Percentiles rank a stretch among this genome's conserved stretches.
These are phyloP conservation scores for Telenomus remus DNA, from an alignment of 1,140 invertebrate genomes.

Conservation along the genomic window DNA sequence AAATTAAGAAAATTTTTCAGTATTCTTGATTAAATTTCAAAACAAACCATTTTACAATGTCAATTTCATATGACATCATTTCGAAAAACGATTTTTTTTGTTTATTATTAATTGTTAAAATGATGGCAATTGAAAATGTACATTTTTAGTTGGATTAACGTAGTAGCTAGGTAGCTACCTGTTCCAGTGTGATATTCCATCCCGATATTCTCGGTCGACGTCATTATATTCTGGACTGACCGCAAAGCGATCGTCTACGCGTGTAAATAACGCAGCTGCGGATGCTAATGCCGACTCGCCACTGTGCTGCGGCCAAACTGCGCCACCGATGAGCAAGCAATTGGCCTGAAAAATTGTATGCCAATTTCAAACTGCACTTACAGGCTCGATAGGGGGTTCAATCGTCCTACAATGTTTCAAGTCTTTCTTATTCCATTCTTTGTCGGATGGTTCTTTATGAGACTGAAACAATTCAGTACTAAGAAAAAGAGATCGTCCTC, in stretches of 20 bases:
- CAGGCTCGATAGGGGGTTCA: slow-evolving; percentile 14
- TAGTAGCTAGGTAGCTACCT: slow-evolving; percentile 67
- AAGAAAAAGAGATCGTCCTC: too few species aligned
- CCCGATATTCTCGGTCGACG: slow-evolving; percentile 33
- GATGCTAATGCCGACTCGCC: slow-evolving; percentile 59
- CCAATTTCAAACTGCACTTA: slow-evolving; percentile 50
- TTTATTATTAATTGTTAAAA: too few species aligned
- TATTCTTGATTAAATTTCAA: too few species aligned
- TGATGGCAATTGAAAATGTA: slow-evolving; percentile 59
- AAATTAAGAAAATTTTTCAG: too few species aligned
- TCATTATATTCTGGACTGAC: slow-evolving; percentile 51
- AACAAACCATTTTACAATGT: too few species aligned
- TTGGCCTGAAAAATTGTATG: slow-evolving; percentile 55
- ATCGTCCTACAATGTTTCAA: slow-evolving; percentile 25
- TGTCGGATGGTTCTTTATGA: too few species aligned
- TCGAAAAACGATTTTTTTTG: too few species aligned
- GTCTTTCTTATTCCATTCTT: slow-evolving; percentile 3
- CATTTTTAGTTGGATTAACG: slow-evolving; percentile 66
- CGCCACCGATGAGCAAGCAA: slow-evolving; percentile 53
- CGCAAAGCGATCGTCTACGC: slow-evolving; percentile 63
- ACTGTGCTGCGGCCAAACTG: slow-evolving; percentile 48
- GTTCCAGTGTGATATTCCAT: slow-evolving; percentile 69
- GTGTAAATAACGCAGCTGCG: slow-evolving; percentile 70
- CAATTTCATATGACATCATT: too few species aligned
- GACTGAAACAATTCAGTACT: too few species aligned